Evolutionary conservation across 1,140 invertebrate species (phyloP), one percentile per base, ranked within the genome.

Genomic region (Pristionchus pacificus): DNA sequence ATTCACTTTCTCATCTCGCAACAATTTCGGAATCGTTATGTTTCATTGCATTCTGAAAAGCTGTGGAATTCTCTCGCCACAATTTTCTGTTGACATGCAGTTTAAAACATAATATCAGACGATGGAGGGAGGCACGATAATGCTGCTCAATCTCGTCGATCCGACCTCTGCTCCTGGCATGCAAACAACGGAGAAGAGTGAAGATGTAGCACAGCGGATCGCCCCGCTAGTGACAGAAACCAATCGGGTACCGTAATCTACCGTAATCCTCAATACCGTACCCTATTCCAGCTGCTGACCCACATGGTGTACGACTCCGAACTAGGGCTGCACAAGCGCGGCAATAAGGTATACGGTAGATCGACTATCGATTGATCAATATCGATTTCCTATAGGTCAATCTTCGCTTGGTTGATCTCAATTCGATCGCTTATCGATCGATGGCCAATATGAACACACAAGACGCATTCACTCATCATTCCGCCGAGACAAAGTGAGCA

Each of bases 391-490:
- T n/a, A n/a, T n/a, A n/a, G 25, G 27, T 49, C 2, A 67, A 67
- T 27, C 59, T 75, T 25, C 60, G 64, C 6, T 60, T 75, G 24
- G 59, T 75, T 25, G 74, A 75, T 64, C 31, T 75, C 28, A 75
- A 75, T 63, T 60, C 71, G n/a, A 76, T 72, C 32, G 68, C 66
- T 15, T 55, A 74, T 28, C 60, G 65, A 29, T 60, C 74, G 15
- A 75, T 75, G 74, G 65, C 69, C 49, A 69, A 58, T 30, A 60
- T 75, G 61, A 75, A 75, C 49, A 75, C 71, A 13, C 68, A 71
- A 6, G 64, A 70, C n/a, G 71, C 74, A 6, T 75, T 75, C 32
- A 75, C 74, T 49, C 71, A 75, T 65, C 74, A 75, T 32, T 38
- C 71, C 15, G 65, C 65, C 24, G 67, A 68, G 28, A 63, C 60